phyloP scores from a whole-genome alignment of 2,113 vertebrate genomes.

The Alligator mississippiensis region DNA sequence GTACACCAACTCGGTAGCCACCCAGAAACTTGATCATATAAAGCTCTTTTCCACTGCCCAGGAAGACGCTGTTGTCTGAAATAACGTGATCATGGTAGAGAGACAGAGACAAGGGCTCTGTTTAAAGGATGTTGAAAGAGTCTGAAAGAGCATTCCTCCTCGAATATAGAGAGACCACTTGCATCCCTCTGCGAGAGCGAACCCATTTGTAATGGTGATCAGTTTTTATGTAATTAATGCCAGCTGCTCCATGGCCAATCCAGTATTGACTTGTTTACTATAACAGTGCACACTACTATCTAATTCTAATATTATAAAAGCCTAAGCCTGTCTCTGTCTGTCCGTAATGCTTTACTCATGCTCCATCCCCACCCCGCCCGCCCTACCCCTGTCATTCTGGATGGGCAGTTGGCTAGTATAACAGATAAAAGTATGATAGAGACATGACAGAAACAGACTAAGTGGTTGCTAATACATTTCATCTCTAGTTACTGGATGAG shows the following conservation, averaged over 20 bases:
- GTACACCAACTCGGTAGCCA: background rate
- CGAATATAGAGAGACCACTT: fast-evolving
- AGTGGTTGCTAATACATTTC: background rate
- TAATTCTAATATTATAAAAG: too few relatives aligned
- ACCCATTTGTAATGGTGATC: background rate
- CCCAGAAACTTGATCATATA: background rate
- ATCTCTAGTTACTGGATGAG: background rate
- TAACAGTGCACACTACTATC: background rate
- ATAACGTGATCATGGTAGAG: background rate
- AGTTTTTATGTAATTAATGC: background rate
- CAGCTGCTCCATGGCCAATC: background rate
- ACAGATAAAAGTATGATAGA: too few relatives aligned
- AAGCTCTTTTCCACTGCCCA: background rate
- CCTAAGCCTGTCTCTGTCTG: too few relatives aligned
- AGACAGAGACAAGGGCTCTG: background rate
- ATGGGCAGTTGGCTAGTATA: too few relatives aligned
- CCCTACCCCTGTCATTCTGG: too few relatives aligned
- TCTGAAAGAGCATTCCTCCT: background rate
- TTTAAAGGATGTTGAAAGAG: background rate
- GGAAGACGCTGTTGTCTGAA: background rate
- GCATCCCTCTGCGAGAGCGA: background rate
- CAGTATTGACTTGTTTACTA: background rate
- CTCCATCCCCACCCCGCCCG: too few relatives aligned
- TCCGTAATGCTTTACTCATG: too few relatives aligned
- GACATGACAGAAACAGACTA: background rate